Conservation (phyloP, 2,888 invertebrate genomes). For the Uropetala carovei region DNA sequence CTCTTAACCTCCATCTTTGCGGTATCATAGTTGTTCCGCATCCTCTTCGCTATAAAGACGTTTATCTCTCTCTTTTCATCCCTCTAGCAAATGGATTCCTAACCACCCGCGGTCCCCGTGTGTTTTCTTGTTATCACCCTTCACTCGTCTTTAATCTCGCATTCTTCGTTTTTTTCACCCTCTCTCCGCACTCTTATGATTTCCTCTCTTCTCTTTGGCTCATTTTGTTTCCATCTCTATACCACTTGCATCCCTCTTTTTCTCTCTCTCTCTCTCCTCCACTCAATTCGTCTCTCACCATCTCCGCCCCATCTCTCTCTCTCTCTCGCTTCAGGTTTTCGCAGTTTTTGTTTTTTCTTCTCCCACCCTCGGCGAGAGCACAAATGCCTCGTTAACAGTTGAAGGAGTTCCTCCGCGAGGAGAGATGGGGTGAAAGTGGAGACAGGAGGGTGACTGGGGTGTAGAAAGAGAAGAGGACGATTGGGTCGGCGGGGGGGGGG, state of each 20-base stretch:
- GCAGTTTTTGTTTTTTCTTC: neutral
- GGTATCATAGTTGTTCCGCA: neutral
- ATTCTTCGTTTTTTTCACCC: neutral
- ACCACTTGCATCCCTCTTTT: no score
- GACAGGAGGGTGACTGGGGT: neutral
- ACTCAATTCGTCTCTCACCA: no score
- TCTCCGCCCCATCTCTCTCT: no score
- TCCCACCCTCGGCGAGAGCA: neutral
- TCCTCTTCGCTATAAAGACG: neutral
- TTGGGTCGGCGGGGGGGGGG: neutral
- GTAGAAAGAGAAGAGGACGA: no score
- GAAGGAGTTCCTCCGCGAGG: constrained; percentile 14
- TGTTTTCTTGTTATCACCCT: neutral
- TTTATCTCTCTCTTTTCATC: neutral
- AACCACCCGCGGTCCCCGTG: neutral
- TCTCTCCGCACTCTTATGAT: neutral
- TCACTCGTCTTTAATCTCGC: neutral
- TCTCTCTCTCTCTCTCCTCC: no score
- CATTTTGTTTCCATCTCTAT: neutral
- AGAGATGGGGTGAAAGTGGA: constrained; percentile 1
- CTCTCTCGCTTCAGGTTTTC: neutral
- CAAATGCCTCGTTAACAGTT: constrained; percentile 34
- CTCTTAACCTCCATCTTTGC: neutral
- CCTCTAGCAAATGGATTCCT: no score
- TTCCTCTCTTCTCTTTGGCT: neutral